Conservation (phyloP, 2,797 vertebrate species). For the Microctenopoma steveboyesi region DNA sequence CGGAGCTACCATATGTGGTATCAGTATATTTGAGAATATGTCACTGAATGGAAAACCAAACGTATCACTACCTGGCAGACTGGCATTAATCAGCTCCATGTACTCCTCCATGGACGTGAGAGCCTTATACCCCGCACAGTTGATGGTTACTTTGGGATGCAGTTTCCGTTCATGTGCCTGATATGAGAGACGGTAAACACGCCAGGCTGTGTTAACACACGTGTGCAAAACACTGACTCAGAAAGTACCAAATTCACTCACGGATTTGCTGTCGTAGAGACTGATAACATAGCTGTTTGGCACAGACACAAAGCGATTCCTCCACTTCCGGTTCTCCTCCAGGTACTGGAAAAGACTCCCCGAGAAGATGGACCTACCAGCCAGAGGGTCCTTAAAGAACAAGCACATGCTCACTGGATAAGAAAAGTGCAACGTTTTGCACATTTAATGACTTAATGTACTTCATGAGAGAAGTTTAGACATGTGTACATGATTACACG, state of each 20-base stretch:
- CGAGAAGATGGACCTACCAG: constrained; percentile 91
- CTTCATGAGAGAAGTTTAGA: constrained; percentile 1
- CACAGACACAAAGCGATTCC: constrained; percentile 91
- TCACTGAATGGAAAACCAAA: no score
- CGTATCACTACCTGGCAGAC: constrained; percentile 86
- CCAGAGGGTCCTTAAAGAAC: constrained; percentile 85
- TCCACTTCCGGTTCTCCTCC: constrained; percentile 96
- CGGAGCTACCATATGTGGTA: no score
- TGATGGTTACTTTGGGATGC: constrained; percentile 86
- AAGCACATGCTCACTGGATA: not conserved
- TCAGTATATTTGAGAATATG: no score
- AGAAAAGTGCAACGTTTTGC: not conserved
- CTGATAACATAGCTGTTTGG: constrained; percentile 89
- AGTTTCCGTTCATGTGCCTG: constrained; percentile 90
- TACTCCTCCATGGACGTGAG: constrained; percentile 93
- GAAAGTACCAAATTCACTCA: constrained; percentile 68
- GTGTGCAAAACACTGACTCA: not conserved
- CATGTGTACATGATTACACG: constrained; percentile 38
- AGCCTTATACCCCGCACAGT: constrained; percentile 92
- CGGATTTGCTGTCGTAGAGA: constrained; percentile 90
- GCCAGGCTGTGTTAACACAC: not conserved
- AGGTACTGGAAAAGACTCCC: constrained; percentile 94
- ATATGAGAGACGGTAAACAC: not conserved
- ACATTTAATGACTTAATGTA: not conserved
- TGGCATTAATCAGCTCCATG: constrained; percentile 87